These are phyloP conservation scores for Empidonax alnorum DNA, from an alignment of 2,113 vertebrate species.

Conservation along the genomic window DNA sequence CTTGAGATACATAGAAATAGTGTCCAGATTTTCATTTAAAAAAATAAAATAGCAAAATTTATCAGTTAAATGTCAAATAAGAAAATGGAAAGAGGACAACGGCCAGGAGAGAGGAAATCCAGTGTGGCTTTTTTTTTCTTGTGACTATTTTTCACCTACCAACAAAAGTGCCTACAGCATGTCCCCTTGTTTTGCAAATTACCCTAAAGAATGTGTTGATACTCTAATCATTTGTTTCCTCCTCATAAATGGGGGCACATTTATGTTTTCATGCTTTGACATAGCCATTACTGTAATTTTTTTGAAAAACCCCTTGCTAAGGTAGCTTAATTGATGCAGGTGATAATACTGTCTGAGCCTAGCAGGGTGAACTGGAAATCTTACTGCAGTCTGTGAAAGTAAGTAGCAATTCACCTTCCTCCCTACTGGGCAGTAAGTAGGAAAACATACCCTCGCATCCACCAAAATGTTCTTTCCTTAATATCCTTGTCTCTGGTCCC, in stretches of 20 bases:
- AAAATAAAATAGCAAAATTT: neutral
- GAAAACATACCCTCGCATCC: slow-evolving; percentile 54
- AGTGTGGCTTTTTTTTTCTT: neutral
- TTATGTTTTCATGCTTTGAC: slow-evolving; percentile 28
- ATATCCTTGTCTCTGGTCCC: slow-evolving; percentile 52
- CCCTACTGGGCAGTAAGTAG: slow-evolving; percentile 72
- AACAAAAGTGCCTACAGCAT: neutral
- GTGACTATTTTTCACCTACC: neutral
- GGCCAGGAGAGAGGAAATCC: neutral
- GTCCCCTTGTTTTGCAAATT: neutral
- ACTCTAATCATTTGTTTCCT: slow-evolving; percentile 46
- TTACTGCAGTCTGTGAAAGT: slow-evolving; percentile 39
- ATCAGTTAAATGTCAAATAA: neutral
- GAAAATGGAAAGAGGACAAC: neutral
- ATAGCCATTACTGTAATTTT: slow-evolving; percentile 27
- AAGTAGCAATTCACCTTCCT: slow-evolving; percentile 70
- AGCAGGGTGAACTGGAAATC: slow-evolving; percentile 31
- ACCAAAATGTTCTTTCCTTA: slow-evolving; percentile 69
- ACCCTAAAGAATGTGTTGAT: slow-evolving; percentile 31
- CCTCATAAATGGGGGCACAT: slow-evolving; percentile 19
- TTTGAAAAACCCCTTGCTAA: slow-evolving; percentile 39
- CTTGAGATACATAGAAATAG: neutral
- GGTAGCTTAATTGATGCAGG: slow-evolving; percentile 38
- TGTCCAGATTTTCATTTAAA: neutral
- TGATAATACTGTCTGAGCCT: slow-evolving; percentile 63